Evolutionary conservation across 2,113 vertebrate genomes (phyloP).

Genomic region (Colaptes auratus): DNA sequence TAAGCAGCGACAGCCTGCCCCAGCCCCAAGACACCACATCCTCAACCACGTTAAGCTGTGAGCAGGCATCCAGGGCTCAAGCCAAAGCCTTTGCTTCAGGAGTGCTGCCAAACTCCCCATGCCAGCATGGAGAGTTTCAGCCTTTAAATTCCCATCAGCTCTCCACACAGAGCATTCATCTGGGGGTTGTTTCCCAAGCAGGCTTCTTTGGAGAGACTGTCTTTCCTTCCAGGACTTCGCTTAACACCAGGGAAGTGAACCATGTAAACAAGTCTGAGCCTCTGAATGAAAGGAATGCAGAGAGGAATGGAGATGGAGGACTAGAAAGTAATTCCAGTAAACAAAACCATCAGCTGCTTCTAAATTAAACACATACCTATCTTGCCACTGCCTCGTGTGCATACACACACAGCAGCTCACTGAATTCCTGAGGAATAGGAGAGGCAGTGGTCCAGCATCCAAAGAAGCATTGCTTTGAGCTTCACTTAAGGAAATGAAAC

Average conservation of each 20-base stretch:
- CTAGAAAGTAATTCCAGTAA: constrained; percentile 52
- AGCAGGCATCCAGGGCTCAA: not conserved
- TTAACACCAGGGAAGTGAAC: constrained; percentile 57
- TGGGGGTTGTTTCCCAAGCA: not conserved
- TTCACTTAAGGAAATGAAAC: constrained; percentile 20
- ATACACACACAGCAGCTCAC: not conserved
- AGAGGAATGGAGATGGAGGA: constrained; percentile 66
- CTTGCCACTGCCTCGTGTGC: not conserved
- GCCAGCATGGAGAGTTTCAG: not conserved
- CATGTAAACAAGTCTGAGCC: constrained; percentile 63
- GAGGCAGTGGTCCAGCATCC: not conserved
- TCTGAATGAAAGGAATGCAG: constrained; percentile 72
- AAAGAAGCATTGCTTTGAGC: not conserved
- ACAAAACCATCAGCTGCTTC: constrained; percentile 52
- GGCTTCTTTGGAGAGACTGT: not conserved
- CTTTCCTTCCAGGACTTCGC: constrained; percentile 23
- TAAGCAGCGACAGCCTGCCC: not conserved
- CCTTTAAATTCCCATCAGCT: not conserved
- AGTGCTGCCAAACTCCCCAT: not conserved
- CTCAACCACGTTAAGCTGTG: not conserved
- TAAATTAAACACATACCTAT: constrained; percentile 65
- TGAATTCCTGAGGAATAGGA: not conserved
- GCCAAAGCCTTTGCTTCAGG: not conserved
- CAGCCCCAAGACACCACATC: not conserved
- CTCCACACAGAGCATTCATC: not conserved